Percentiles rank a stretch among this genome's conserved stretches.
Conservation (phyloP, 2,797 vertebrate genomes). For the Pristis pectinata region DNA sequence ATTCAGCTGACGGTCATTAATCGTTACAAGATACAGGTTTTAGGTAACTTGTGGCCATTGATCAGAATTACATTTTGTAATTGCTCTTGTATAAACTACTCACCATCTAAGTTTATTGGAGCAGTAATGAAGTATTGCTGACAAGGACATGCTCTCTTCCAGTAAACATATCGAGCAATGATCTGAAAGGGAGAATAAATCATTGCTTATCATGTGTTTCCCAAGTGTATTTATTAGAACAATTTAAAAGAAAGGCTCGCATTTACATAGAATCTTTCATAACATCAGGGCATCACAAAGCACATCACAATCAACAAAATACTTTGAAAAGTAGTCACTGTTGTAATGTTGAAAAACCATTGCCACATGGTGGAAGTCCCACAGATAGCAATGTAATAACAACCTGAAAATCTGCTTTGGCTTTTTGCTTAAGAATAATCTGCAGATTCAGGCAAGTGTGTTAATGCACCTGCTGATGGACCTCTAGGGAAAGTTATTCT, state of each 20-base stretch:
- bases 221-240: not conserved
- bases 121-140: not conserved
- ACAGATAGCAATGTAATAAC: not conserved
- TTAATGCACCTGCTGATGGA: not conserved
- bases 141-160: not conserved
- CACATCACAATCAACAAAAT: not conserved
- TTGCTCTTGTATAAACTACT: not conserved
- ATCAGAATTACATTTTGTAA: not conserved
- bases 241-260: not conserved
- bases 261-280: not conserved
- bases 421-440: not conserved
- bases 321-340: not conserved
- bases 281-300: not conserved
- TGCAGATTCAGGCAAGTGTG: not conserved
- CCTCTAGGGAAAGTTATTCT: not conserved
- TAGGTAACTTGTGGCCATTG: not conserved
- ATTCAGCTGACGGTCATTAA: not conserved
- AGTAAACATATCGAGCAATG: not conserved
- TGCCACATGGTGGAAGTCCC: not conserved
- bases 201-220: not conserved
- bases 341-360: not conserved
- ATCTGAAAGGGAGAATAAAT: not conserved
- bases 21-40: not conserved
- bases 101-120: not conserved
- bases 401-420: not conserved